A percentile compares a stretch with the other conserved stretches of the same genome.
Conservation (phyloP, 1,140 invertebrate species). For the Diabrotica virgifera region DNA sequence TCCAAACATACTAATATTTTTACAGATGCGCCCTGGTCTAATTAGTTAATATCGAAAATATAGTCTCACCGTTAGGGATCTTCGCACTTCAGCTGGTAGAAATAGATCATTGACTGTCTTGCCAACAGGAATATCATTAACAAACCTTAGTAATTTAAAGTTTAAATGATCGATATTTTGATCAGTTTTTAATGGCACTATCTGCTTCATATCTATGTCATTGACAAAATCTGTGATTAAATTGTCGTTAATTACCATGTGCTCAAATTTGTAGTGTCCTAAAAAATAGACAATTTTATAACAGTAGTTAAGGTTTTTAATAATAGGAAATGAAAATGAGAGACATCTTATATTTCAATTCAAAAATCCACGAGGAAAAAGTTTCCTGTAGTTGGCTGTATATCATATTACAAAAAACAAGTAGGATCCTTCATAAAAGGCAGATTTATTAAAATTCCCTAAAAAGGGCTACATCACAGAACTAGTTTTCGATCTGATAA, state of each 20-base stretch:
- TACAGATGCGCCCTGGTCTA: too few relatives aligned
- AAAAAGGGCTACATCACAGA: too few relatives aligned
- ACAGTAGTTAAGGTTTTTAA: background rate
- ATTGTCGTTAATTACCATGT: constrained; percentile 29
- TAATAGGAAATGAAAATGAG: background rate
- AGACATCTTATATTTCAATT: too few relatives aligned
- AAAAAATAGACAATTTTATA: background rate
- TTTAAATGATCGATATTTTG: constrained; percentile 33
- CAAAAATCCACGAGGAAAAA: too few relatives aligned
- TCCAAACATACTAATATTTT: too few relatives aligned
- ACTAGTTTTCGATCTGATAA: too few relatives aligned
- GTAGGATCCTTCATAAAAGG: too few relatives aligned
- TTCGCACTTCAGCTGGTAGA: constrained; percentile 34
- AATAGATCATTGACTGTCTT: constrained; percentile 38
- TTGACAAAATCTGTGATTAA: constrained; percentile 36
- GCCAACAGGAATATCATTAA: constrained; percentile 34
- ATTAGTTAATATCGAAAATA: too few relatives aligned
- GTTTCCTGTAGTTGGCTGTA: too few relatives aligned
- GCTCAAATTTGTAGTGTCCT: constrained; percentile 34
- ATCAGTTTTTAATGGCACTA: constrained; percentile 36
- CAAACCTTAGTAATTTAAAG: constrained; percentile 20
- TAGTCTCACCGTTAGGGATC: constrained; percentile 36
- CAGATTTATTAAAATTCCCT: too few relatives aligned
- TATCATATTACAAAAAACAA: too few relatives aligned
- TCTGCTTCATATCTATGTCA: constrained; percentile 34